Evolutionary conservation across 2,888 invertebrate genomes (phyloP).

Genomic region (Lydus trimaculatus): DNA sequence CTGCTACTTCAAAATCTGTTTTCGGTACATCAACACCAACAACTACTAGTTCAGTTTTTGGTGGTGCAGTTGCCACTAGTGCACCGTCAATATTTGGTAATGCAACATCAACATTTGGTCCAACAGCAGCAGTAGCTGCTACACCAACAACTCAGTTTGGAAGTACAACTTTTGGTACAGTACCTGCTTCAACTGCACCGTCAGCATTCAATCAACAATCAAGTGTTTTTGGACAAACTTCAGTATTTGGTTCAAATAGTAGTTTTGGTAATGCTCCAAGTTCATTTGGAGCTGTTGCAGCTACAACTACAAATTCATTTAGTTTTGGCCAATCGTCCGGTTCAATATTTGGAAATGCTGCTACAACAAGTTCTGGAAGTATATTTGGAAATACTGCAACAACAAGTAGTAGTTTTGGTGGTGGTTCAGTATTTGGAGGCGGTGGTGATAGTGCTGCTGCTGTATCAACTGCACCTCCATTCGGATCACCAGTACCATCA

Average conservation of each 20-base stretch:
- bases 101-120: slow-evolving; percentile 41
- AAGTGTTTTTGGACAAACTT: slow-evolving; percentile 10
- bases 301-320: slow-evolving; percentile 4
- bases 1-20: slow-evolving; percentile 30
- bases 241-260: background rate
- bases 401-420: slow-evolving; percentile 14
- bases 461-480: slow-evolving; percentile 14
- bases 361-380: slow-evolving; percentile 31
- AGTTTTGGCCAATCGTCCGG: slow-evolving; percentile 10
- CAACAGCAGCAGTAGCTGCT: slow-evolving; percentile 24
- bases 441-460: too few relatives aligned
- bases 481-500: slow-evolving; percentile 19
- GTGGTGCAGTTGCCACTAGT: slow-evolving; percentile 12
- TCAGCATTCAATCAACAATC: slow-evolving; percentile 3
- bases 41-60: slow-evolving; percentile 33
- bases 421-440: slow-evolving; percentile 19
- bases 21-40: slow-evolving; percentile 55
- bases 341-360: slow-evolving; percentile 29
- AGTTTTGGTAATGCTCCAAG: slow-evolving; percentile 13
- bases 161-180: slow-evolving; percentile 8
- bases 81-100: slow-evolving; percentile 26
- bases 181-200: background rate
- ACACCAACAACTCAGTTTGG: slow-evolving; percentile 21
- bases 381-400: slow-evolving; percentile 39
- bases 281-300: slow-evolving; percentile 18